A percentile compares a stretch with the other conserved stretches of the same genome.
These are phyloP conservation scores for Cyphomyrus plagiostoma DNA, from an alignment of 2,113 vertebrate genomes.

Conservation along the genomic window DNA sequence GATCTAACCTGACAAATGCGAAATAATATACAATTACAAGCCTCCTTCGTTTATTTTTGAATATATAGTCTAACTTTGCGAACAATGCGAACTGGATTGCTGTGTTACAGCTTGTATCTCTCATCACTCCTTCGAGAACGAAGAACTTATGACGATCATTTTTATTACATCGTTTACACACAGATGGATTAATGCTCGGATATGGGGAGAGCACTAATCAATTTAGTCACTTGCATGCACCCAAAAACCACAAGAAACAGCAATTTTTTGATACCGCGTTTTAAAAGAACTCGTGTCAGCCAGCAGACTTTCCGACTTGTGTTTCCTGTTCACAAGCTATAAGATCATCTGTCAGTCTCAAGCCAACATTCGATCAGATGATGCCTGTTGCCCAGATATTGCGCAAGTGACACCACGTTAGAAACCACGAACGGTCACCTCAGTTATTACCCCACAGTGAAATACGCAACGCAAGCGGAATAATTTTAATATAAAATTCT, in stretches of 20 bases:
- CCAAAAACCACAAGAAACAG: background rate
- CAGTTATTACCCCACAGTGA: background rate
- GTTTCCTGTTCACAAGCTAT: conserved; percentile 13
- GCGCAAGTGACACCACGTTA: background rate
- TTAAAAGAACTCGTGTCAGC: background rate
- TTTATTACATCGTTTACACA: background rate
- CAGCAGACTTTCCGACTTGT: background rate
- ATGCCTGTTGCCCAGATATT: background rate
- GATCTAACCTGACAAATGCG: background rate
- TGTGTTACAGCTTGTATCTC: background rate
- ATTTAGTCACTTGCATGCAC: background rate
- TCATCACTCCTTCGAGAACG: background rate
- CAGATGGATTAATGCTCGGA: background rate
- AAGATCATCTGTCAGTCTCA: background rate
- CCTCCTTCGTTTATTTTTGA: background rate
- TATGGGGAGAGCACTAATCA: background rate
- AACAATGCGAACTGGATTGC: background rate
- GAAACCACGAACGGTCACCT: background rate
- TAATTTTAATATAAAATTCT: background rate
- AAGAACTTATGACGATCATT: background rate
- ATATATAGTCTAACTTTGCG: background rate
- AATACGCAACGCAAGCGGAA: background rate
- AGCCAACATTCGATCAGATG: background rate
- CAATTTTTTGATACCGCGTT: background rate
- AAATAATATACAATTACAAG: background rate